These are phyloP conservation scores for Hydropotes inermis DNA, from an alignment of 2,113 vertebrate genomes.

Conservation along the genomic window DNA sequence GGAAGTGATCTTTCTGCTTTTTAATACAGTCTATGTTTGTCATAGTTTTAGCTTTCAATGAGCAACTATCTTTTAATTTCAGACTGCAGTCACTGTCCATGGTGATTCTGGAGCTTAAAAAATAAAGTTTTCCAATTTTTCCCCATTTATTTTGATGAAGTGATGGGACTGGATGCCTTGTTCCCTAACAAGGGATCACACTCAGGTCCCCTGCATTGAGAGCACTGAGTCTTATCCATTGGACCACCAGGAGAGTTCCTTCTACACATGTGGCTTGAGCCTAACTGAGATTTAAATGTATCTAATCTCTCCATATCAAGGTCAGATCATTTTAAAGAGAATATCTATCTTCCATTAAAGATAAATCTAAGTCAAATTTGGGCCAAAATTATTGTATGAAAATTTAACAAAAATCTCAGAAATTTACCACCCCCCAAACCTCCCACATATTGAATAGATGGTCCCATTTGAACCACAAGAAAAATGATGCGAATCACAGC, in stretches of 20 bases:
- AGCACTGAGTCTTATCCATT: not conserved
- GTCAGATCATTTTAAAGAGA: not conserved
- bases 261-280: not conserved
- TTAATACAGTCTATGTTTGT: not conserved
- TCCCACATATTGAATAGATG: not conserved
- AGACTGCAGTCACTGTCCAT: not conserved
- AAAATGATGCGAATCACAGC: not conserved
- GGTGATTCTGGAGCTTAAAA: not conserved
- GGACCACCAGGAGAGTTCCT: not conserved
- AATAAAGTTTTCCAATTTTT: not conserved
- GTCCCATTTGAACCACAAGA: not conserved
- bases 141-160: not conserved
- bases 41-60: not conserved
- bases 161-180: not conserved
- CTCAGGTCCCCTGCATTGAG: not conserved
- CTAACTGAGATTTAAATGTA: not conserved
- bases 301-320: not conserved
- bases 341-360: not conserved
- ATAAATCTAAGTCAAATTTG: not conserved
- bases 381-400: not conserved
- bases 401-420: not conserved
- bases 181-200: not conserved
- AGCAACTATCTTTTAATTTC: not conserved
- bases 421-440: not conserved
- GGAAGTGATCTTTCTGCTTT: not conserved